Evolutionary conservation across 1,140 invertebrate species (phyloP).

Genomic region (Drusus annulatus): DNA sequence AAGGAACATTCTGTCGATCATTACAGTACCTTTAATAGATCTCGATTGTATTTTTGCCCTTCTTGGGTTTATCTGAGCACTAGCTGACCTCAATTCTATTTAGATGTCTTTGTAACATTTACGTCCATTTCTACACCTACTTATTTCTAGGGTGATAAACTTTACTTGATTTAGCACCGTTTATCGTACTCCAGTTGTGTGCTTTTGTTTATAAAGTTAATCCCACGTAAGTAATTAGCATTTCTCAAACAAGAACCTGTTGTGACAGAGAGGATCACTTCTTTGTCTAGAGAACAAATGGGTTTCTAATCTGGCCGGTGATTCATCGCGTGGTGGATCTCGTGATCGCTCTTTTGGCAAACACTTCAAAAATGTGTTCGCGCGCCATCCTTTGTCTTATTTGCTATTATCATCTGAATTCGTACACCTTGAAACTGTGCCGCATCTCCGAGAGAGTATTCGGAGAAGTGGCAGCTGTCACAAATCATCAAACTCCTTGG

Average conservation of each 20-base stretch:
- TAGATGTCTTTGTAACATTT: neutral
- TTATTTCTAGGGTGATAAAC: neutral
- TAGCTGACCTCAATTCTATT: too few relatives aligned
- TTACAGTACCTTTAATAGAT: too few relatives aligned
- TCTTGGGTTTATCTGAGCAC: too few relatives aligned
- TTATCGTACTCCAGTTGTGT: neutral
- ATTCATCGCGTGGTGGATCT: neutral
- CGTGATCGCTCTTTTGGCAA: conserved; percentile 21
- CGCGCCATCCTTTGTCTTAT: too few relatives aligned
- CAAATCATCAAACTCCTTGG: too few relatives aligned
- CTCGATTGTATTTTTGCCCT: too few relatives aligned
- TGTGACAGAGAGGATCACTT: neutral
- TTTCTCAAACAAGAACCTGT: neutral
- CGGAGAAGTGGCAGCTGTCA: too few relatives aligned
- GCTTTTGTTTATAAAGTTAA: neutral
- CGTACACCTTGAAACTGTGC: too few relatives aligned
- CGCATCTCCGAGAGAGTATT: too few relatives aligned
- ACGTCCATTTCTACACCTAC: neutral
- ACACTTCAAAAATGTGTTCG: conserved; percentile 1
- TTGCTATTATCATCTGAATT: too few relatives aligned
- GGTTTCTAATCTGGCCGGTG: conserved; percentile 18
- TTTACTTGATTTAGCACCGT: neutral
- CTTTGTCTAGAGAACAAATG: conserved; percentile 19
- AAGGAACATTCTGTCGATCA: too few relatives aligned
- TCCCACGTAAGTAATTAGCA: neutral